A percentile compares a stretch with the other conserved stretches of the same genome.
Evolutionary conservation across 1,140 invertebrate genomes (phyloP).

Genomic region (Lordiphosa mommai): DNA sequence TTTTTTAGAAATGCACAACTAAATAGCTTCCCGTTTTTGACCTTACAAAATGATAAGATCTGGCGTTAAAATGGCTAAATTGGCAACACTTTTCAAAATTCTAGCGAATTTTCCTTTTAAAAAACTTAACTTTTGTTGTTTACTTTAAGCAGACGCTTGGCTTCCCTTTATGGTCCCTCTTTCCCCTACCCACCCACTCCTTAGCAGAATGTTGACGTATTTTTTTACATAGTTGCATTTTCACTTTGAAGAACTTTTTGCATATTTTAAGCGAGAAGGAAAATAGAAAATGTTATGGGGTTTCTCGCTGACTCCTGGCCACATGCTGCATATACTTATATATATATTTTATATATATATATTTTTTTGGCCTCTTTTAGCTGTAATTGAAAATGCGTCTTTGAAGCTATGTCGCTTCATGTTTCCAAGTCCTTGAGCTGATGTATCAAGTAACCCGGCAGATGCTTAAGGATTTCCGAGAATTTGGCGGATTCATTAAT

Average conservation of each 20-base stretch:
- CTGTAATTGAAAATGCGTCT: slow-evolving; percentile 4
- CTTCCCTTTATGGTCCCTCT: too few species aligned
- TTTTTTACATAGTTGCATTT: slow-evolving; percentile 8
- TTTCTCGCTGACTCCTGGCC: not conserved
- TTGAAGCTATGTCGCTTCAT: not conserved
- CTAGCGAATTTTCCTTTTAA: too few species aligned
- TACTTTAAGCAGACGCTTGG: too few species aligned
- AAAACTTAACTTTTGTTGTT: too few species aligned
- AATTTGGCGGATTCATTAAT: not conserved
- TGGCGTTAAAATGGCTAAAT: too few species aligned
- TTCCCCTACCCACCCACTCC: too few species aligned
- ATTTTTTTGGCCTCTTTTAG: not conserved
- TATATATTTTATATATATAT: not conserved
- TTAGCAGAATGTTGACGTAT: too few species aligned
- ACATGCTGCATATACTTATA: not conserved
- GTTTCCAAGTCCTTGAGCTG: slow-evolving; percentile 26
- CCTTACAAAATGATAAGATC: too few species aligned
- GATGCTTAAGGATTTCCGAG: not conserved
- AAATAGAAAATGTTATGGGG: not conserved
- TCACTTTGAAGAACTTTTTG: slow-evolving; percentile 10
- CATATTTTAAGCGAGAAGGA: not conserved
- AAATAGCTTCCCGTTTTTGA: too few species aligned
- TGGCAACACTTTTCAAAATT: too few species aligned
- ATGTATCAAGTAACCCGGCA: slow-evolving; percentile 28
- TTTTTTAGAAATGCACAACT: too few species aligned